Conservation (phyloP, 2,113 vertebrate genomes). For the Halcyon malimbica region DNA sequence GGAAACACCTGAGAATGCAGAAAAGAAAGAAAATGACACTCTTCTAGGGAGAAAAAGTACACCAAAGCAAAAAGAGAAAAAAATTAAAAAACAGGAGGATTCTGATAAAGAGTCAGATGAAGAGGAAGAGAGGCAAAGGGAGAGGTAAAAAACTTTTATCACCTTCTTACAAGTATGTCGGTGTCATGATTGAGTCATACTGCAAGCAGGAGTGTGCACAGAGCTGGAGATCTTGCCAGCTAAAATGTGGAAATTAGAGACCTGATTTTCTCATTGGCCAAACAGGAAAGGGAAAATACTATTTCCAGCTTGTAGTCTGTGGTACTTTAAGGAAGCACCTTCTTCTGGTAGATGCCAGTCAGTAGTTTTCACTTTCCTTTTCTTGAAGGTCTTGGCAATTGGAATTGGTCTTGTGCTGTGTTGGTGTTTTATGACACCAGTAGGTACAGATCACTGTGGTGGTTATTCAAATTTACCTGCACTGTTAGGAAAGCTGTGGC, state of each 20-base stretch:
- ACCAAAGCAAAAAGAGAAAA: constrained; percentile 81
- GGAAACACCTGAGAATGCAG: constrained; percentile 67
- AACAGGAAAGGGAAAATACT: background rate
- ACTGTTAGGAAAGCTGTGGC: background rate
- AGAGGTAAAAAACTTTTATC: constrained; percentile 65
- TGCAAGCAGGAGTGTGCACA: background rate
- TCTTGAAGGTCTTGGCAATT: background rate
- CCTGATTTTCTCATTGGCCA: background rate
- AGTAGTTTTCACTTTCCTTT: background rate
- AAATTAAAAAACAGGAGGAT: constrained; percentile 83
- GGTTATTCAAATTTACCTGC: fast-evolving
- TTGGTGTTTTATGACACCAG: background rate
- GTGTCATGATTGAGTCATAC: background rate
- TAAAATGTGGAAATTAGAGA: background rate
- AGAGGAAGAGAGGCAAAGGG: constrained; percentile 85
- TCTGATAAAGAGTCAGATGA: constrained; percentile 93
- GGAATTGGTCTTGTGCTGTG: background rate
- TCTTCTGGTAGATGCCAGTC: background rate
- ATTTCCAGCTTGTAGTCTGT: background rate
- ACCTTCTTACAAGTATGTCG: background rate
- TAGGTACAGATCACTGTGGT: background rate
- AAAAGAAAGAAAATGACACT: constrained; percentile 79
- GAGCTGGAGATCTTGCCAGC: background rate
- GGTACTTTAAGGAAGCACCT: background rate
- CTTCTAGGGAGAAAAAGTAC: constrained; percentile 72